Evolutionary conservation across 1,140 invertebrate species (phyloP).

Genomic region (Drosophila lacteicornis): DNA sequence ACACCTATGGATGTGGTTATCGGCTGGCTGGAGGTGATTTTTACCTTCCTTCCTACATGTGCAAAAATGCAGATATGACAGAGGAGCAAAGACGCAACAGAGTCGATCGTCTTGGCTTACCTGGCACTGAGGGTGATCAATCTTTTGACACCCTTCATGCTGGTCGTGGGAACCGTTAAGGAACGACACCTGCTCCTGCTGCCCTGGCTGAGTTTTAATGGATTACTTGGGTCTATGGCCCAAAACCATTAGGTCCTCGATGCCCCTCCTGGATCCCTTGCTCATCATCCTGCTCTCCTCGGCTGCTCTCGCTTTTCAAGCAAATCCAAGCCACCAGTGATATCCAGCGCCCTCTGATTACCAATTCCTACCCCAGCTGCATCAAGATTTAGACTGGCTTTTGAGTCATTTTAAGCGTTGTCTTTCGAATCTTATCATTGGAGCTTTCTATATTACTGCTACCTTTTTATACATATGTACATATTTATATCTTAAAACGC

Average conservation of each 20-base stretch:
- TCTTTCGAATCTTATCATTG: conserved; percentile 11
- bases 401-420: no score
- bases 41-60: background rate
- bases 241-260: background rate
- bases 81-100: conserved; percentile 21
- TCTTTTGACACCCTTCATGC: conserved; percentile 53
- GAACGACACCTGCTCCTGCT: conserved; percentile 66
- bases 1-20: conserved; percentile 63
- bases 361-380: conserved; percentile 42
- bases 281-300: conserved; percentile 3
- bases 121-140: conserved; percentile 47
- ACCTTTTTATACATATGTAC: background rate
- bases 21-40: conserved; percentile 56
- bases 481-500: background rate
- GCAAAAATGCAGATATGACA: background rate
- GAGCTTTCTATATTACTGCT: background rate
- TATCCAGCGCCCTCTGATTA: conserved; percentile 38
- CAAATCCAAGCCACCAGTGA: conserved; percentile 54
- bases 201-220: conserved; percentile 65
- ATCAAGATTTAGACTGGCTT: conserved; percentile 21
- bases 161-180: conserved; percentile 64
- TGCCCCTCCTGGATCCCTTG: background rate
- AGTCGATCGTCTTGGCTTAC: conserved; percentile 26
- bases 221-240: conserved; percentile 7
- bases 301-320: conserved; percentile 52